Percentiles rank a stretch among this genome's conserved stretches.
phyloP scores from a whole-genome alignment of 2,113 vertebrate genomes.

The Gavialis gangeticus region DNA sequence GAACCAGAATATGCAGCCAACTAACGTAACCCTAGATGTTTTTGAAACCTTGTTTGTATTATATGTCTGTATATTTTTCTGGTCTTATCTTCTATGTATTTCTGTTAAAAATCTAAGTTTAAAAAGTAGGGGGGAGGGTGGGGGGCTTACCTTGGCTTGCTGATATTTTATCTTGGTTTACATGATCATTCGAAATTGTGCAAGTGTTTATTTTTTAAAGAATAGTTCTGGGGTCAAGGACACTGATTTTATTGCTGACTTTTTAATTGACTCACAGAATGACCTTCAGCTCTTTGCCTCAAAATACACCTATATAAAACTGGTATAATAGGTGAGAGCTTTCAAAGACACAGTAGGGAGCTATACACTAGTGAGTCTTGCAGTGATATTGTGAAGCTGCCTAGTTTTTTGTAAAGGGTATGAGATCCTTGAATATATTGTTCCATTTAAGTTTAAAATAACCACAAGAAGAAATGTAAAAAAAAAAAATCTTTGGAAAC shows the following conservation, averaged over 20 bases:
- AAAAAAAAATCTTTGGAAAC: not conserved
- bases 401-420: not conserved
- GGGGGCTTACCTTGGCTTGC: not conserved
- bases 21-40: not conserved
- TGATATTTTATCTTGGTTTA: not conserved
- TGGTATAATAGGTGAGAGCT: not conserved
- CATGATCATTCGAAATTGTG: not conserved
- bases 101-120: not conserved
- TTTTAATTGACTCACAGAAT: not conserved
- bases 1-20: not conserved
- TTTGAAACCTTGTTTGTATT: not conserved
- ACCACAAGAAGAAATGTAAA: not conserved
- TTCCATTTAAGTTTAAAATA: not conserved
- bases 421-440: not conserved
- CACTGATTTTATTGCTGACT: not conserved
- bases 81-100: not conserved
- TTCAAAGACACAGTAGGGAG: not conserved
- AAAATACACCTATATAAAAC: not conserved
- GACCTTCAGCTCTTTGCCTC: not conserved
- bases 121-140: not conserved
- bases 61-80: not conserved
- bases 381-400: fast-evolving
- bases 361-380: not conserved
- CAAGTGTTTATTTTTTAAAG: not conserved
- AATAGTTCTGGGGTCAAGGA: not conserved